These are phyloP conservation scores for Montipora capitata DNA, from an alignment of 92 coral and sea anemone genomes.

Conservation along the genomic window DNA sequence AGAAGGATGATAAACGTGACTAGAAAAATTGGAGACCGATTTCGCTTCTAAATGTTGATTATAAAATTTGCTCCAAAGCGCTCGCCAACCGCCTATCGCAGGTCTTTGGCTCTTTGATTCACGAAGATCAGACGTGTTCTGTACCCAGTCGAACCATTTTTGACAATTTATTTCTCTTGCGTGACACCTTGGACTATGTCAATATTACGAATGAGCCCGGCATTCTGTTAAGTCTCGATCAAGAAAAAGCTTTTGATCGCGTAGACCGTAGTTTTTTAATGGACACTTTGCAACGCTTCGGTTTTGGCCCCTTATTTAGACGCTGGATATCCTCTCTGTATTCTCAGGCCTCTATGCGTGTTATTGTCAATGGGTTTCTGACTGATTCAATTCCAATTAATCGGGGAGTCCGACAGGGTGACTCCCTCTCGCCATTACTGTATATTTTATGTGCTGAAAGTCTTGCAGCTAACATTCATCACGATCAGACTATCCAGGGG, in stretches of 20 bases:
- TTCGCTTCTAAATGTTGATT: slow-evolving; percentile 15
- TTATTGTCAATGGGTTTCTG: neutral
- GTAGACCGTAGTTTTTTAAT: neutral
- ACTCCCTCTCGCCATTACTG: neutral
- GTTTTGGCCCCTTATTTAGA: neutral
- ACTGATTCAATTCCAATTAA: neutral
- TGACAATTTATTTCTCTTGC: neutral
- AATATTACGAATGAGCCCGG: neutral
- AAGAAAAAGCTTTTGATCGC: slow-evolving; percentile 18
- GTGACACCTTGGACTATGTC: neutral
- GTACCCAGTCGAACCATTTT: slow-evolving; percentile 2
- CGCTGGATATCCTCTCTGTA: neutral
- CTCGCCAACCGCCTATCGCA: neutral
- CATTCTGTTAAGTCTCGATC: neutral
- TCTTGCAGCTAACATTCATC: neutral
- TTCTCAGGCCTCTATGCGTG: no score
- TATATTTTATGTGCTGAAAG: slow-evolving; percentile 1
- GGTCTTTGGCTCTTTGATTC: neutral
- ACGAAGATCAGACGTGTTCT: slow-evolving; percentile 17
- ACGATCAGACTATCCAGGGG: neutral
- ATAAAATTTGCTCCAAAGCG: slow-evolving; percentile 14
- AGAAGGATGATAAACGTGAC: neutral
- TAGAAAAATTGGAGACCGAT: slow-evolving; percentile 15
- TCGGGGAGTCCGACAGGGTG: neutral
- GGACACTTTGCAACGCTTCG: neutral